phyloP scores from a whole-genome alignment of 2,888 invertebrate species.

The Drosophila parthenogenetica region DNA sequence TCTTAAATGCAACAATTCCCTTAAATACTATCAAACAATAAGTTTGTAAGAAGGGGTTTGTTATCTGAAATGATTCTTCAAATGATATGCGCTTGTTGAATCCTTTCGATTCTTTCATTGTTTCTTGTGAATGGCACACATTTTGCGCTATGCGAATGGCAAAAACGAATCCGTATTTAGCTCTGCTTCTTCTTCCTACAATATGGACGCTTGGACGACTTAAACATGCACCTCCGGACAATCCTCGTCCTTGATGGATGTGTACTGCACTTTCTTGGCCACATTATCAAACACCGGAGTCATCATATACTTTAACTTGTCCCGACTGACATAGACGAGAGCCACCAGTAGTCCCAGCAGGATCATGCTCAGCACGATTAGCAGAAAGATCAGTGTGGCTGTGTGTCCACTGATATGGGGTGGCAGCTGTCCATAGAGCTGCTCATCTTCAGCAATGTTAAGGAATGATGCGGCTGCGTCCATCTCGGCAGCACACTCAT shows the following conservation, averaged over 20 bases:
- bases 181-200: conserved; percentile 33
- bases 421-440: conserved; percentile 67
- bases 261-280: conserved; percentile 90
- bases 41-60: conserved; percentile 36
- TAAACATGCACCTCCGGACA: conserved; percentile 85
- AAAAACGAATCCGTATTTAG: conserved; percentile 49
- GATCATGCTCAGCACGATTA: conserved; percentile 86
- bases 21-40: conserved; percentile 73
- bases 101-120: conserved; percentile 7
- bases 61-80: conserved; percentile 33
- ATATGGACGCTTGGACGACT: conserved; percentile 54
- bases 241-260: conserved; percentile 88
- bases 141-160: conserved; percentile 74
- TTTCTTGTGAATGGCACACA: conserved; percentile 70
- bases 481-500: conserved; percentile 79
- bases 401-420: conserved; percentile 82
- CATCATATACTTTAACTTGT: conserved; percentile 87
- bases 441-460: conserved; percentile 71
- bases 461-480: conserved; percentile 80
- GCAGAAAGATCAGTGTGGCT: conserved; percentile 85
- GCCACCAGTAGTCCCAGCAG: conserved; percentile 87
- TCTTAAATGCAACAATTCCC: conserved; percentile 74
- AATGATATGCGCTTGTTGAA: conserved; percentile 49
- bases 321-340: conserved; percentile 88
- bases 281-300: conserved; percentile 88